phyloP scores from a whole-genome alignment of 2,113 vertebrate genomes.

The Odobenus rosmarus region DNA sequence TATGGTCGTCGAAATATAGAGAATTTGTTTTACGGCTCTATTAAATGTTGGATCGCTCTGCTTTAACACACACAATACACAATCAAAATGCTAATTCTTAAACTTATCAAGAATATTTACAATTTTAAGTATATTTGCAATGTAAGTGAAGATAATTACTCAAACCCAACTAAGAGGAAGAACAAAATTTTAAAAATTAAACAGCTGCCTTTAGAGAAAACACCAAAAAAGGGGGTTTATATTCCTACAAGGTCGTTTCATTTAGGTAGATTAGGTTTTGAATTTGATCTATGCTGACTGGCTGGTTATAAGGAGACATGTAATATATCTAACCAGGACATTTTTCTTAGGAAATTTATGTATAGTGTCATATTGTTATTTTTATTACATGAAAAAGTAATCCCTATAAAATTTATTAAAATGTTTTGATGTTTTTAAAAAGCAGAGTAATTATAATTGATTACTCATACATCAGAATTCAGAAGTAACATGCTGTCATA shows the following conservation, averaged over 20 bases:
- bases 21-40: constrained; percentile 25
- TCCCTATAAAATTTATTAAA: constrained; percentile 14
- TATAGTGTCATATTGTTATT: constrained; percentile 12
- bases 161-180: constrained; percentile 3
- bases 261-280: constrained; percentile 56
- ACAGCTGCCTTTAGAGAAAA: constrained; percentile 16
- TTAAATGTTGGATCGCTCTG: background rate
- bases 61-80: background rate
- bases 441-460: constrained; percentile 23
- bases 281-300: constrained; percentile 57
- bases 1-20: constrained; percentile 23
- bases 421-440: constrained; percentile 34
- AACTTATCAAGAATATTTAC: background rate
- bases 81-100: background rate
- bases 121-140: background rate
- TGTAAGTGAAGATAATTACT: constrained; percentile 24
- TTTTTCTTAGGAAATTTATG: constrained; percentile 33
- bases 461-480: constrained; percentile 19
- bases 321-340: constrained; percentile 37
- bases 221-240: background rate
- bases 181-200: constrained; percentile 44
- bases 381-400: constrained; percentile 48
- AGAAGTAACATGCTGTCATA: constrained; percentile 24
- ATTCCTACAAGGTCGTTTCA: background rate
- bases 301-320: background rate